Evolutionary conservation across 2,888 invertebrate genomes (phyloP).

Genomic region (Chymomyza fuscimana): DNA sequence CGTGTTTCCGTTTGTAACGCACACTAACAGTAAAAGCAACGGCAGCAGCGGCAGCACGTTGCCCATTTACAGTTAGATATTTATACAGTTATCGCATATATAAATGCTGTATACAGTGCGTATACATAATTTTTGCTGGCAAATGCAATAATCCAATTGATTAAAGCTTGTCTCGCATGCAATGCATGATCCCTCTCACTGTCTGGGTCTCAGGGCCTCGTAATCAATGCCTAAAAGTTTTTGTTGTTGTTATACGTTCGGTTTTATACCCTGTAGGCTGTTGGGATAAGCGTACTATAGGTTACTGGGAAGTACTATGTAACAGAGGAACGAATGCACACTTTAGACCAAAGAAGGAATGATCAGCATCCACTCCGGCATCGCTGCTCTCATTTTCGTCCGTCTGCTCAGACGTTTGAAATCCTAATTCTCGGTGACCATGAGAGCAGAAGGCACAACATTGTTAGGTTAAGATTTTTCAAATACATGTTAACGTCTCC

Average conservation of each 20-base stretch:
- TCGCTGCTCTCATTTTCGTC: too few relatives aligned
- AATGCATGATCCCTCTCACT: conserved; percentile 10
- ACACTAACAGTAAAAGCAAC: neutral
- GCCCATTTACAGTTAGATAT: neutral
- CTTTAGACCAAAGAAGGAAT: too few relatives aligned
- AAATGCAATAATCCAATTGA: conserved; percentile 49
- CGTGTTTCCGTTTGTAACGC: conserved; percentile 59
- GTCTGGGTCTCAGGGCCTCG: conserved; percentile 25
- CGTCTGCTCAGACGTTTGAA: too few relatives aligned
- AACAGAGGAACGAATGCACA: too few relatives aligned
- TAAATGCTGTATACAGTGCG: conserved; percentile 7
- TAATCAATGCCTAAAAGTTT: conserved; percentile 55
- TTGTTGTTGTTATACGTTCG: conserved; percentile 4
- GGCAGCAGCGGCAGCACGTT: neutral
- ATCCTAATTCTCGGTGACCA: too few relatives aligned
- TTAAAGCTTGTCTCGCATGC: conserved; percentile 35
- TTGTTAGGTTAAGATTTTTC: too few relatives aligned
- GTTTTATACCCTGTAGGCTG: too few relatives aligned
- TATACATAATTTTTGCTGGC: conserved; percentile 36
- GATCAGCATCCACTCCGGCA: too few relatives aligned
- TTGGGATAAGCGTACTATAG: too few relatives aligned
- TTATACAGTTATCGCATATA: neutral
- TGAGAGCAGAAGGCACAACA: too few relatives aligned
- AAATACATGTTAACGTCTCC: too few relatives aligned
- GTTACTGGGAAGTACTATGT: too few relatives aligned